A percentile compares a stretch with the other conserved stretches of the same genome.
phyloP scores from a whole-genome alignment of 1,140 invertebrate genomes.

The Panagrolaimus sp. region DNA sequence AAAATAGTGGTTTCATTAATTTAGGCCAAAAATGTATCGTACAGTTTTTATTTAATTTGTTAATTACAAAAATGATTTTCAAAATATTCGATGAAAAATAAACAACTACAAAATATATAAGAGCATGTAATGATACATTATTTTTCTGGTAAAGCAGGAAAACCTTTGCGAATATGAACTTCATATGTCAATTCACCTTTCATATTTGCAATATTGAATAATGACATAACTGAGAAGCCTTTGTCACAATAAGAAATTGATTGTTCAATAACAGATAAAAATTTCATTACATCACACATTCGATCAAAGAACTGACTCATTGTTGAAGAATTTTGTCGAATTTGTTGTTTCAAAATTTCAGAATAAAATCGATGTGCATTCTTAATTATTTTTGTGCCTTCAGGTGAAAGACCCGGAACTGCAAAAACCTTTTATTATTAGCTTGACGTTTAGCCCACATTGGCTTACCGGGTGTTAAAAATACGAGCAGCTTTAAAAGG shows the following conservation, averaged over 20 bases:
- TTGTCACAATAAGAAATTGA: not conserved
- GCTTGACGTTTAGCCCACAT: too few species aligned
- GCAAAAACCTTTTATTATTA: not conserved
- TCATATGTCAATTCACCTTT: not conserved
- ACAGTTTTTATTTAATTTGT: too few species aligned
- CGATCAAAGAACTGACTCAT: not conserved
- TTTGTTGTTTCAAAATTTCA: slow-evolving; percentile 3
- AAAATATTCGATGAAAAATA: too few species aligned
- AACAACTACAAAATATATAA: too few species aligned
- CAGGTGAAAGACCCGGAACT: slow-evolving; percentile 8
- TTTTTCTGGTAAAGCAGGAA: too few species aligned
- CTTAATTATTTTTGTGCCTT: slow-evolving; percentile 10
- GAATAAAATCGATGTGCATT: slow-evolving; percentile 10
- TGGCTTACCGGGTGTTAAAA: not conserved
- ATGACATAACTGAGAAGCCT: not conserved
- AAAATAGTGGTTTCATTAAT: too few species aligned
- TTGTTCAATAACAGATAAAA: not conserved
- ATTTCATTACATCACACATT: not conserved
- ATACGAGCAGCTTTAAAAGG: not conserved
- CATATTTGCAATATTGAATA: not conserved
- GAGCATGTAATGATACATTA: too few species aligned
- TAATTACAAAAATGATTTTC: too few species aligned
- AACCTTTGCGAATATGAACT: slow-evolving; percentile 6
- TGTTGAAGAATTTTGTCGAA: not conserved
- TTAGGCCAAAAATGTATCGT: too few species aligned